phyloP scores from a whole-genome alignment of 2,888 invertebrate genomes.

The Phymatocera aterrima region DNA sequence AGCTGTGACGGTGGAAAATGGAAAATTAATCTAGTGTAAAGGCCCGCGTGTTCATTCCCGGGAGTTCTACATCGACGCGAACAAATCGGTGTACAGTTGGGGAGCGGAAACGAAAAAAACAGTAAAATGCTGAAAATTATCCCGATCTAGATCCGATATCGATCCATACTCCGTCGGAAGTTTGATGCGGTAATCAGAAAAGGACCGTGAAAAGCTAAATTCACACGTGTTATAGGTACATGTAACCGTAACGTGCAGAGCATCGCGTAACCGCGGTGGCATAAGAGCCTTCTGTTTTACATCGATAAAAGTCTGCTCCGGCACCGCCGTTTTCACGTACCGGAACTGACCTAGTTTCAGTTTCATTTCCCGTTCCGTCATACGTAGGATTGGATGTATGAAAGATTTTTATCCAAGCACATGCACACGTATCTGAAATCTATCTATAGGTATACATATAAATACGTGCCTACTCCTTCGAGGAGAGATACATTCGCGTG shows the following conservation, averaged over 20 bases:
- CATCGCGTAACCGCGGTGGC: not conserved
- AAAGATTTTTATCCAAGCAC: constrained; percentile 4
- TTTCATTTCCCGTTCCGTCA: constrained; percentile 28
- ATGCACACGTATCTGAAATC: not conserved
- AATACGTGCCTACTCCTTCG: not conserved
- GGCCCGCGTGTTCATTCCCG: constrained; percentile 17
- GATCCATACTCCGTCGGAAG: too few species aligned
- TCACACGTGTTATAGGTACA: not conserved
- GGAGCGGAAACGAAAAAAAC: not conserved
- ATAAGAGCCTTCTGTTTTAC: not conserved
- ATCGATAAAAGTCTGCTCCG: constrained; percentile 7
- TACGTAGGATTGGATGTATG: not conserved
- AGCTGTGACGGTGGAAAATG: constrained; percentile 35
- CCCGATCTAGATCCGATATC: too few species aligned
- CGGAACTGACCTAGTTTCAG: constrained; percentile 65
- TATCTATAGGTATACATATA: not conserved
- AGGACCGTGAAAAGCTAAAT: not conserved
- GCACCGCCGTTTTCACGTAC: constrained; percentile 41
- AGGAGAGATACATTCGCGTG: not conserved
- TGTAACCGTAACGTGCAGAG: not conserved
- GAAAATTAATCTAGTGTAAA: constrained; percentile 45
- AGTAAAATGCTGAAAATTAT: not conserved
- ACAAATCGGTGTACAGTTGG: not conserved
- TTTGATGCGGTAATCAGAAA: too few species aligned
- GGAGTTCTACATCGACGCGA: constrained; percentile 38